Conservation (phyloP, 2,888 invertebrate genomes). For the Acleris laterana region DNA sequence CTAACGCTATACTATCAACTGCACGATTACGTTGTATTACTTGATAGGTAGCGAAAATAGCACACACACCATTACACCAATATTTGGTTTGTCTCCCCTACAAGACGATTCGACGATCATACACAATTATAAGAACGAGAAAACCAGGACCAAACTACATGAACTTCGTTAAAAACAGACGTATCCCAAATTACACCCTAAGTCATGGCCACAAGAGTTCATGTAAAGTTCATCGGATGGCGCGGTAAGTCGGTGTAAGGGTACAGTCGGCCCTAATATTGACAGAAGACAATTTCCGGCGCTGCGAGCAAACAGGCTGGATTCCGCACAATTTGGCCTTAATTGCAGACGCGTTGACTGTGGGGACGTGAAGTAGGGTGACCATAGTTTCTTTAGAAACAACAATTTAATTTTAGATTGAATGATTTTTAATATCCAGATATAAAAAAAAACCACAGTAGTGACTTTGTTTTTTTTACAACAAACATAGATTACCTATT, state of each 20-base stretch:
- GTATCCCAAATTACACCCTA: constrained; percentile 13
- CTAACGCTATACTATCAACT: neutral
- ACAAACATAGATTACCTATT: no score
- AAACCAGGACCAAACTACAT: constrained; percentile 32
- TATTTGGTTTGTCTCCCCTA: constrained; percentile 53
- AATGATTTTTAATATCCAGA: no score
- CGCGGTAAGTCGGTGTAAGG: constrained; percentile 35
- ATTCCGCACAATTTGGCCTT: constrained; percentile 70
- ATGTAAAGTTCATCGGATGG: neutral
- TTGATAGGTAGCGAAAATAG: constrained; percentile 27
- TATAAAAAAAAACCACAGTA: no score
- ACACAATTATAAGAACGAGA: constrained; percentile 54
- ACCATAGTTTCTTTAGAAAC: constrained; percentile 6
- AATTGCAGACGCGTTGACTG: constrained; percentile 56
- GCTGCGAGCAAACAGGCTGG: constrained; percentile 46
- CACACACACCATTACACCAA: constrained; percentile 43
- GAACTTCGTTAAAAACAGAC: neutral
- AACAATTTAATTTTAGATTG: no score
- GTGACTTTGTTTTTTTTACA: no score
- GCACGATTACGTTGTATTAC: neutral
- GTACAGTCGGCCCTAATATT: constrained; percentile 60
- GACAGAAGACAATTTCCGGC: constrained; percentile 74
- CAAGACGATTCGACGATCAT: constrained; percentile 65
- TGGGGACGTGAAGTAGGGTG: constrained; percentile 34
- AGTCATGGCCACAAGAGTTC: constrained; percentile 23